Base-by-base conservation (phyloP, 1,140 invertebrate species). In the Sycophila sp. region DNA sequence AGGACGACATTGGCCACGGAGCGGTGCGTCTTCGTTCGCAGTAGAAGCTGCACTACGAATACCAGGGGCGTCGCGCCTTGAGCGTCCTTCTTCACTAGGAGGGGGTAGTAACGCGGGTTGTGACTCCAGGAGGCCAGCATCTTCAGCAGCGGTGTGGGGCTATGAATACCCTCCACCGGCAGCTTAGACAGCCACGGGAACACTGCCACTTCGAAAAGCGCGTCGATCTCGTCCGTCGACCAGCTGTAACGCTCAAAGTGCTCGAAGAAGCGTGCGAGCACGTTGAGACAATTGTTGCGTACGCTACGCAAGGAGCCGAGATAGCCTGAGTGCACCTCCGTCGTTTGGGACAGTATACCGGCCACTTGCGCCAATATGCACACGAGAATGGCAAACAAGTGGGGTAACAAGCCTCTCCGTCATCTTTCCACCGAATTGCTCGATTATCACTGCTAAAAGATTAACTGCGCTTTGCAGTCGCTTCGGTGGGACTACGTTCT, bases 391-490 rank as follows among this genome's bases (percentile, higher is more conserved):
- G 92, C 90, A 0, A 96, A 77, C 10, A 97, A 82, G 56, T 90
- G 89, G 0, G 88, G 87, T n/a, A 96, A n/a, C 81, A 28, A 94
- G 85, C 51, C 88, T 80, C 1, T 89, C 83, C 36, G 88, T 87
- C 83, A 96, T 89, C 55, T 92, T 88, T 13, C 92, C 92, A 0
- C 94, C 94, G 78, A 97, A 93, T 82, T 97, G 92, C 81, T 95
- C 91, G n/a, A 95, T 89, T 22, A 97, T 90, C 17, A 94, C 89
- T 42, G 91, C 90, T 42, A 97, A 85, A 5, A 96, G 87, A 83
- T 94, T 94, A 0, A 95, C 83, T 6, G 92, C 88, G 73, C 94
- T 92, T 65, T 92, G 89, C 13, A 96, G 80, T 56, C 91, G 89
- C 77, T 93, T 93, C 2, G 93, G 92, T 19, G 92, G 91, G 51